Conservation (phyloP, 2,113 vertebrate genomes). For the Myotis brandtii region DNA sequence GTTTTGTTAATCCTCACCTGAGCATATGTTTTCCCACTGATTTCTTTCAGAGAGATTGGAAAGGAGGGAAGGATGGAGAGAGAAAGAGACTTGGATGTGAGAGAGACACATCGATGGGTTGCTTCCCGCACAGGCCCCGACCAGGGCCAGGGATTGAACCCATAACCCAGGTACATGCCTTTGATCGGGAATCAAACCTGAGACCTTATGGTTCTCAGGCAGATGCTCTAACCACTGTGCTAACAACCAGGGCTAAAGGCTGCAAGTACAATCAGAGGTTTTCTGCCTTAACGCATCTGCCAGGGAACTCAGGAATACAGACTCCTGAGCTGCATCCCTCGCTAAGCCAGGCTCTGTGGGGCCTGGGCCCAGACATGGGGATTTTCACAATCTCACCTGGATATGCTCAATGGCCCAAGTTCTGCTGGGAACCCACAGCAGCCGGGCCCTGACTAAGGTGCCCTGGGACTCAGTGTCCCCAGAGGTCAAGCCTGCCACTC, state of each 20-base stretch:
- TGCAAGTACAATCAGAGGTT: not conserved
- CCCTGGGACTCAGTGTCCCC: not conserved
- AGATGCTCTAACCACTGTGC: too few species aligned
- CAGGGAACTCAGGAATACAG: not conserved
- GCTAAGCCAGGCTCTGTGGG: not conserved
- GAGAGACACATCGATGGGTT: too few species aligned
- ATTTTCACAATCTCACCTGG: not conserved
- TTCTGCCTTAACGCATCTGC: not conserved
- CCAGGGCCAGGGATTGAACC: too few species aligned
- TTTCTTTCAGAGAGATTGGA: too few species aligned
- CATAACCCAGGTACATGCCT: too few species aligned
- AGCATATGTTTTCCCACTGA: too few species aligned
- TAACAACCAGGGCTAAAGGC: not conserved
- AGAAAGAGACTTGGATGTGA: too few species aligned
- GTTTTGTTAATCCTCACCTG: too few species aligned
- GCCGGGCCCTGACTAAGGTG: not conserved
- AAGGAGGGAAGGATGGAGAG: too few species aligned
- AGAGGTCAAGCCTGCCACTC: not conserved
- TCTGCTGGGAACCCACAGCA: not conserved
- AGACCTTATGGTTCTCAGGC: too few species aligned
- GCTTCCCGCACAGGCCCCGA: too few species aligned
- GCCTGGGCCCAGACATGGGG: fast-evolving
- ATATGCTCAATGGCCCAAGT: not conserved
- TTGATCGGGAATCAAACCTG: too few species aligned
- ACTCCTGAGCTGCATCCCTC: not conserved